Conservation (phyloP, 2,888 invertebrate species). For the Aleiodes alternator region DNA sequence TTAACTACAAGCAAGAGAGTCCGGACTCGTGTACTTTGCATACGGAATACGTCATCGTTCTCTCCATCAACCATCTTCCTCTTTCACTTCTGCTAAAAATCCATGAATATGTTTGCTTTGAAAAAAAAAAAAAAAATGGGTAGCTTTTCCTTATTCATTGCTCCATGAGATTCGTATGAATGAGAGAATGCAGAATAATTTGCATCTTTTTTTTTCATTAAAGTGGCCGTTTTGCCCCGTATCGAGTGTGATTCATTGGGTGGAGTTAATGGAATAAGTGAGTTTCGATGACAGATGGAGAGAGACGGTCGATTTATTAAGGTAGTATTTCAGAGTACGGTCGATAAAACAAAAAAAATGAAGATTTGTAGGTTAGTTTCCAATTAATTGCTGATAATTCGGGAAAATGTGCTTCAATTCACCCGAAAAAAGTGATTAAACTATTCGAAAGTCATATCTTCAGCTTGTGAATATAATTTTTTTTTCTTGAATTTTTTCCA, state of each 20-base stretch:
- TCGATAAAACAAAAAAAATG: too few relatives aligned
- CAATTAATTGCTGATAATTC: too few relatives aligned
- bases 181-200: too few relatives aligned
- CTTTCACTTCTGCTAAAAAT: constrained; percentile 8
- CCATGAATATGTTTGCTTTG: constrained; percentile 5
- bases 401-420: too few relatives aligned
- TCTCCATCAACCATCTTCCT: background rate
- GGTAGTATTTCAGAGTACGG: too few relatives aligned
- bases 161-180: background rate
- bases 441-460: too few relatives aligned
- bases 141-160: background rate
- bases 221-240: too few relatives aligned
- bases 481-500: too few relatives aligned
- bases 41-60: constrained; percentile 63
- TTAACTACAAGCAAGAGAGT: constrained; percentile 60
- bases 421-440: too few relatives aligned
- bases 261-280: constrained; percentile 46
- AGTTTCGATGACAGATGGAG: constrained; percentile 49
- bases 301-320: constrained; percentile 30
- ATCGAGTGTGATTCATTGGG: constrained; percentile 42
- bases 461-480: too few relatives aligned
- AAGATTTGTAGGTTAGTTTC: too few relatives aligned
- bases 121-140: background rate
- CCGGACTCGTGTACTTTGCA: constrained; percentile 65
- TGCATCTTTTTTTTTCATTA: too few relatives aligned